Percentiles rank a stretch among this genome's conserved stretches.
Evolutionary conservation across 2,113 vertebrate genomes (phyloP).

Genomic region (Macrotus californicus): DNA sequence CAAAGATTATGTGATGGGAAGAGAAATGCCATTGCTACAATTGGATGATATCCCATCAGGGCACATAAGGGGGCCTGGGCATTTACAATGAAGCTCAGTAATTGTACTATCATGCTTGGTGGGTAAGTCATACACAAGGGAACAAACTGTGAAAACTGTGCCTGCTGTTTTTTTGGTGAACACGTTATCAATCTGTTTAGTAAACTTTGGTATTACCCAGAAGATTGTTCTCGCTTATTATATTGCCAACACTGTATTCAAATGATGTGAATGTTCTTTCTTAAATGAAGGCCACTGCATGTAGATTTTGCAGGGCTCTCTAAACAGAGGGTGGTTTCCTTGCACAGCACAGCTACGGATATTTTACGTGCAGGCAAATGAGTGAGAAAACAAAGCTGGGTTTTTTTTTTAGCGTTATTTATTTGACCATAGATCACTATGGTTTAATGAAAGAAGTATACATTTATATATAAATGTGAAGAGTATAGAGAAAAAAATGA

Average conservation of each 20-base stretch:
- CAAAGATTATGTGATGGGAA: not conserved
- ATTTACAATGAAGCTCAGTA: slow-evolving; percentile 36
- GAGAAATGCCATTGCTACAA: slow-evolving; percentile 15
- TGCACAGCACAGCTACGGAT: not conserved
- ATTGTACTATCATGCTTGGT: slow-evolving; percentile 26
- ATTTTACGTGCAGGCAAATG: slow-evolving; percentile 12
- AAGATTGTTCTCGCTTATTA: slow-evolving; percentile 57
- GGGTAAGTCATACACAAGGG: slow-evolving; percentile 26
- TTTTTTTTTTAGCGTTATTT: slow-evolving; percentile 16
- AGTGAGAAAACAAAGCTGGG: not conserved
- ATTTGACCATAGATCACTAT: not conserved
- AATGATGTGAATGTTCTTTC: slow-evolving; percentile 40
- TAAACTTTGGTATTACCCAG: slow-evolving; percentile 52
- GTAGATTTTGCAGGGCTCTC: slow-evolving; percentile 12
- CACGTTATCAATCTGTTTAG: slow-evolving; percentile 57
- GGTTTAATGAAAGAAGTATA: slow-evolving; percentile 28
- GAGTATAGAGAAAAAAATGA: not conserved
- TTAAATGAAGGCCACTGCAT: not conserved
- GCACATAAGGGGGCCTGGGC: not conserved
- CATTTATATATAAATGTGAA: not conserved
- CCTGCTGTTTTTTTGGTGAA: slow-evolving; percentile 47
- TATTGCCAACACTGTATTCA: slow-evolving; percentile 37
- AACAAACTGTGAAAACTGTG: slow-evolving; percentile 41
- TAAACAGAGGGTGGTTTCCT: slow-evolving; percentile 38
- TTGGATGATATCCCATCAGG: slow-evolving; percentile 34